Percentiles rank a stretch among this genome's conserved stretches.
phyloP scores from a whole-genome alignment of 2,113 vertebrate genomes.

The Chloebia gouldiae region DNA sequence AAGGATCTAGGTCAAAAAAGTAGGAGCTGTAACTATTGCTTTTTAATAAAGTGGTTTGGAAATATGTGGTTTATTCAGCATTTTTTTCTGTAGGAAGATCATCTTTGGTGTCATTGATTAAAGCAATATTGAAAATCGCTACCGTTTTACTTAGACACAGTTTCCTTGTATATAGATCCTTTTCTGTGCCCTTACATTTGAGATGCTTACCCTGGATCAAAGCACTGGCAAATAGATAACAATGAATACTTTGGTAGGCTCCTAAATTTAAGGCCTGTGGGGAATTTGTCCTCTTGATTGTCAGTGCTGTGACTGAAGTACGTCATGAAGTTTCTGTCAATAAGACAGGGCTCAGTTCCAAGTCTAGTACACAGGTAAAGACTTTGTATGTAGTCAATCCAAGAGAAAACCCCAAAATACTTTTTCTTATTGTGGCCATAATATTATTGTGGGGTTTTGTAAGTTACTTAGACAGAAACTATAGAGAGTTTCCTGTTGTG shows the following conservation, averaged over 20 bases:
- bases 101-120: neutral
- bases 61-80: neutral
- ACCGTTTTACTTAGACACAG: neutral
- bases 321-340: neutral
- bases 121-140: neutral
- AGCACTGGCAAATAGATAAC: neutral
- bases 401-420: neutral
- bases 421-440: neutral
- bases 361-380: neutral
- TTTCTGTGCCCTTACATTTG: neutral
- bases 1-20: constrained; percentile 3
- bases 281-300: neutral
- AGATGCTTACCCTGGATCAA: neutral
- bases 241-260: neutral
- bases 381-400: neutral
- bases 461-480: neutral
- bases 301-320: neutral
- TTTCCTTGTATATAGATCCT: neutral
- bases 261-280: neutral
- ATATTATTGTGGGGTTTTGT: neutral
- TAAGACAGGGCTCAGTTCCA: neutral
- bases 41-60: neutral
- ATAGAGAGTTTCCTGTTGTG: neutral
- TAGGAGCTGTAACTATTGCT: neutral
- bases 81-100: neutral